These are phyloP conservation scores for Chunga burmeisteri DNA, from an alignment of 2,113 vertebrate genomes.

Conservation along the genomic window DNA sequence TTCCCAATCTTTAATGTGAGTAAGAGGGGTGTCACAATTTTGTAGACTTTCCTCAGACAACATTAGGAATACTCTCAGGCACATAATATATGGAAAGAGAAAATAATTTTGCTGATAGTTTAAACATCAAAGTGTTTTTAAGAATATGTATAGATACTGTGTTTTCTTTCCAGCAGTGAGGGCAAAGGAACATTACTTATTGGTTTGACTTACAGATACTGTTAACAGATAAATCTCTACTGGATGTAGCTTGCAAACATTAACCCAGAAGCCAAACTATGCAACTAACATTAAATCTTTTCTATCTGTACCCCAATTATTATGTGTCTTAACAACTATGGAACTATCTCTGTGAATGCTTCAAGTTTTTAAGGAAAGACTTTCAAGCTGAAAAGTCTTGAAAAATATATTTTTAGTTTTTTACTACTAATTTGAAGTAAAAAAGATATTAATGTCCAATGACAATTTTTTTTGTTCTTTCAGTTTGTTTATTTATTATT, in stretches of 20 bases:
- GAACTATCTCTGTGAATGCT: not conserved
- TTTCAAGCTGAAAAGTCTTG: not conserved
- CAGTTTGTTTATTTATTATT: not conserved
- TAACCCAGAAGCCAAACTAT: not conserved
- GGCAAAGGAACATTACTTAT: not conserved
- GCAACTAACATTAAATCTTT: not conserved
- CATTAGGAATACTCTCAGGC: not conserved
- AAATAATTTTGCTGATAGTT: not conserved
- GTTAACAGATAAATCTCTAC: not conserved
- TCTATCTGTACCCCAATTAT: not conserved
- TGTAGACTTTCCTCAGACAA: not conserved
- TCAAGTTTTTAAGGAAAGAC: not conserved
- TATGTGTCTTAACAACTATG: not conserved
- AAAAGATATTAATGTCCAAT: not conserved
- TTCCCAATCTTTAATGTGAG: not conserved
- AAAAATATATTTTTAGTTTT: not conserved
- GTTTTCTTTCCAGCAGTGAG: not conserved
- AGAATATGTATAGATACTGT: not conserved
- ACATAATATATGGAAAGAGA: not conserved
- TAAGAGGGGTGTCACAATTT: not conserved
- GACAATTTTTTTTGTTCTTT: not conserved
- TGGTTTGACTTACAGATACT: not conserved
- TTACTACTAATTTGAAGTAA: not conserved
- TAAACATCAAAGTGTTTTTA: not conserved
- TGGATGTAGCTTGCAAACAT: not conserved